Evolutionary conservation across 2,797 vertebrate genomes (phyloP).

Genomic region (Harpagifer antarcticus): DNA sequence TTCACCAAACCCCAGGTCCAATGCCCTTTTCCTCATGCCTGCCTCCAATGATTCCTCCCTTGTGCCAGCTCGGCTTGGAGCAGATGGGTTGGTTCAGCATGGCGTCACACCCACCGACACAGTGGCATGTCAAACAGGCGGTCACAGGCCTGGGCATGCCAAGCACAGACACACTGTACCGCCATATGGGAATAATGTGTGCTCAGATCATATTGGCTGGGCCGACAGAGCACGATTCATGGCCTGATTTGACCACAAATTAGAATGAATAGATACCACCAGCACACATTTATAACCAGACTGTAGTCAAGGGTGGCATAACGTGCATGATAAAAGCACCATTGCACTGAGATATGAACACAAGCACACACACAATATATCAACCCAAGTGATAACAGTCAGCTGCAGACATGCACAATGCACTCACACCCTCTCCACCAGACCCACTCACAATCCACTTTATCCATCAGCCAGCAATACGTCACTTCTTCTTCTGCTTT

Average conservation of each 20-base stretch:
- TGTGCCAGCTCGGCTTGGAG: slow-evolving; percentile 54
- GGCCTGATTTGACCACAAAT: slow-evolving; percentile 26
- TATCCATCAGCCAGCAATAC: slow-evolving; percentile 46
- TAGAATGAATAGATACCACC: slow-evolving; percentile 28
- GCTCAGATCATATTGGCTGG: slow-evolving; percentile 35
- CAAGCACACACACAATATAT: slow-evolving; percentile 2
- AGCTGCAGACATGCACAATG: slow-evolving; percentile 7
- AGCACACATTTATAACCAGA: slow-evolving; percentile 25
- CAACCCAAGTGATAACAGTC: slow-evolving; percentile 5
- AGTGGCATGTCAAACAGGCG: slow-evolving; percentile 73
- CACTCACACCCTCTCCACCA: slow-evolving; percentile 22
- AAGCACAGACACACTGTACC: slow-evolving; percentile 53
- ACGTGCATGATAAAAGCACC: slow-evolving; percentile 10
- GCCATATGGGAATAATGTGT: slow-evolving; percentile 63
- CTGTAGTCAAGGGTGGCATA: slow-evolving; percentile 23
- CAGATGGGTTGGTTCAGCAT: slow-evolving; percentile 78
- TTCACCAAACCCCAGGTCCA: slow-evolving; percentile 44
- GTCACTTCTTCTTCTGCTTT: no score
- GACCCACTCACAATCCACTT: slow-evolving; percentile 26
- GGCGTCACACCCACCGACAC: slow-evolving; percentile 69
- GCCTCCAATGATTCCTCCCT: slow-evolving; percentile 37
- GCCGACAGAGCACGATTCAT: slow-evolving; percentile 28
- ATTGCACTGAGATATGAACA: slow-evolving; percentile 2
- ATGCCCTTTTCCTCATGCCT: slow-evolving; percentile 49
- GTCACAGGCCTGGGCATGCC: slow-evolving; percentile 47